phyloP scores from a whole-genome alignment of 2,888 invertebrate species.

The Hermaeophaga mercurialis region DNA sequence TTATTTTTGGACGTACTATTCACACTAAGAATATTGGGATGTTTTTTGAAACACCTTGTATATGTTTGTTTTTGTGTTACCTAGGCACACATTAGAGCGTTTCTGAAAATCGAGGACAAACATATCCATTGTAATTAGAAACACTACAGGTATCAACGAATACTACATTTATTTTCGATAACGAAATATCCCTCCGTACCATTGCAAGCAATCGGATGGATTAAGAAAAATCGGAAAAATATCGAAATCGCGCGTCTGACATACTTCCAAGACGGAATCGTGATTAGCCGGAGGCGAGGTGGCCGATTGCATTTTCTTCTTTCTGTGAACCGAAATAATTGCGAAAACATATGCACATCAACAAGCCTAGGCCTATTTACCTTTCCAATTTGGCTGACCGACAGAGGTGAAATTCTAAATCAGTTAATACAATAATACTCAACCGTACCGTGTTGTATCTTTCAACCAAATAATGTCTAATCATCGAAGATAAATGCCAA shows the following conservation, averaged over 20 bases:
- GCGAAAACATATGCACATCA: conserved; percentile 15
- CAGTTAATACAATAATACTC: neutral
- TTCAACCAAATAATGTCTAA: neutral
- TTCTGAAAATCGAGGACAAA: too few species aligned
- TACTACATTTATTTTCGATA: too few species aligned
- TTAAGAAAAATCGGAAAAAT: neutral
- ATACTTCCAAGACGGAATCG: neutral
- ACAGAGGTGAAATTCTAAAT: neutral
- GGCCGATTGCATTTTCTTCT: conserved; percentile 10
- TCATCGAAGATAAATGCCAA: neutral
- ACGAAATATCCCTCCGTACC: too few species aligned
- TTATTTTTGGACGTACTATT: too few species aligned
- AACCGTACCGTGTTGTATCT: neutral
- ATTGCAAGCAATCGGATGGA: too few species aligned
- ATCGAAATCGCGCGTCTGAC: conserved; percentile 6
- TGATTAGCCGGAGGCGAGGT: conserved; percentile 2
- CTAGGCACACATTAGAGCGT: too few species aligned
- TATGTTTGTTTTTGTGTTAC: too few species aligned
- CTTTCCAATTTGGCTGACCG: neutral
- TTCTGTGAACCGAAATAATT: conserved; percentile 9
- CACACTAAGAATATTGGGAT: too few species aligned
- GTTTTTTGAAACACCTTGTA: too few species aligned
- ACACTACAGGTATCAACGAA: too few species aligned
- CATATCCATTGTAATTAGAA: too few species aligned
- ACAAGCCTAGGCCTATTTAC: conserved; percentile 6